Evolutionary conservation across 2,797 vertebrate species (phyloP).

Genomic region (Acanthiza pusilla): DNA sequence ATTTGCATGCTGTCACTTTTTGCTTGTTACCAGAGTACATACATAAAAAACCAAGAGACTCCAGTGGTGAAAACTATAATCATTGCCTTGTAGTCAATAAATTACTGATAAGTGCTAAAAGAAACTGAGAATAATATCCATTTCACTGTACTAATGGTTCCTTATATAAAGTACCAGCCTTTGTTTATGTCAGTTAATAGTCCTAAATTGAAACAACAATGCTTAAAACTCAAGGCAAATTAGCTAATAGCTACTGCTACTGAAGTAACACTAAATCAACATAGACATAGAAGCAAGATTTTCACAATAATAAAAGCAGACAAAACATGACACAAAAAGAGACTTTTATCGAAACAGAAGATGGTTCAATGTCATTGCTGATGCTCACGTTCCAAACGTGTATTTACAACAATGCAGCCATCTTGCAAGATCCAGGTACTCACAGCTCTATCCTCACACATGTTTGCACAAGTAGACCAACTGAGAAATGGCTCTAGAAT

Average conservation of each 20-base stretch:
- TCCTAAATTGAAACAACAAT: not conserved
- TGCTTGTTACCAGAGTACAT: not conserved
- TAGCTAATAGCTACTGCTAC: not conserved
- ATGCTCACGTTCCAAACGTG: not conserved
- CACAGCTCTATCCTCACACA: not conserved
- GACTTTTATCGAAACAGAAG: not conserved
- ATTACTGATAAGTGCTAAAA: not conserved
- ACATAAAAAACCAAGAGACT: not conserved
- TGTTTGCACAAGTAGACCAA: not conserved
- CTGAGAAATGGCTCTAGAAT: not conserved
- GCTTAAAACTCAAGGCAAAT: not conserved
- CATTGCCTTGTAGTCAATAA: not conserved
- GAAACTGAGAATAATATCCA: not conserved
- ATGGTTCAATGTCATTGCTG: not conserved
- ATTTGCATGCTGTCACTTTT: not conserved
- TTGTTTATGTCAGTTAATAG: not conserved
- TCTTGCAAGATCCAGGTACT: not conserved
- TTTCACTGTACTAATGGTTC: not conserved
- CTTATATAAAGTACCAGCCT: not conserved
- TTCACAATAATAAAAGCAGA: not conserved
- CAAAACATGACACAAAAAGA: not conserved
- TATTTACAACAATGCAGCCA: not conserved
- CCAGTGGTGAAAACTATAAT: not conserved
- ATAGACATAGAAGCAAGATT: not conserved
- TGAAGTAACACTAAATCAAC: not conserved